phyloP scores from a whole-genome alignment of 2,797 vertebrate genomes.

The Enteromius treurensis region DNA sequence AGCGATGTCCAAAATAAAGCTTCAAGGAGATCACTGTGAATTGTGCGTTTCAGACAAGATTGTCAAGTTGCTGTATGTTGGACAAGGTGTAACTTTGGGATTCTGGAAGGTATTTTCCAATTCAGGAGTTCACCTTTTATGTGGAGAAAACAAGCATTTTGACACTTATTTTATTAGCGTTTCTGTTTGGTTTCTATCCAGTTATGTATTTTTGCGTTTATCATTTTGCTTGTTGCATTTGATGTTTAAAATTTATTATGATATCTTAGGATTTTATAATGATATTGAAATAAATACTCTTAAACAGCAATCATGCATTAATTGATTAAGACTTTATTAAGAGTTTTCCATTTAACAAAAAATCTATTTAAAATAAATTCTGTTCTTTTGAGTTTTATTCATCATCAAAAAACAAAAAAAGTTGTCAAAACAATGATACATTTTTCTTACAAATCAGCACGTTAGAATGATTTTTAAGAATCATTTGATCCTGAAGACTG shows the following conservation, averaged over 20 bases:
- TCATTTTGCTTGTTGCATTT: background rate
- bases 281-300: background rate
- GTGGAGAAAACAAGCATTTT: background rate
- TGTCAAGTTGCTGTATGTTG: conserved; percentile 77
- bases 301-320: background rate
- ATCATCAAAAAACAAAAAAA: background rate
- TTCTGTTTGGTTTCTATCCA: background rate
- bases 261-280: no score
- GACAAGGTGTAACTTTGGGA: conserved; percentile 82
- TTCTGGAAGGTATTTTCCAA: conserved; percentile 84
- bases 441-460: background rate
- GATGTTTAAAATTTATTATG: background rate
- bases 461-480: background rate
- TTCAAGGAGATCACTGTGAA: conserved; percentile 64
- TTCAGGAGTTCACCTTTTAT: background rate
- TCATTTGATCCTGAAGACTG: background rate
- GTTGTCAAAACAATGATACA: background rate
- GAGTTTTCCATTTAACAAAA: background rate
- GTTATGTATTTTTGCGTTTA: background rate
- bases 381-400: background rate
- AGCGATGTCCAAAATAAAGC: conserved; percentile 77
- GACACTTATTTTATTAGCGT: background rate
- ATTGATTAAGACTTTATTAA: background rate
- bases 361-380: background rate
- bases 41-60: conserved; percentile 78